phyloP scores from a whole-genome alignment of 2,888 invertebrate genomes.

The Ceramica pisi region DNA sequence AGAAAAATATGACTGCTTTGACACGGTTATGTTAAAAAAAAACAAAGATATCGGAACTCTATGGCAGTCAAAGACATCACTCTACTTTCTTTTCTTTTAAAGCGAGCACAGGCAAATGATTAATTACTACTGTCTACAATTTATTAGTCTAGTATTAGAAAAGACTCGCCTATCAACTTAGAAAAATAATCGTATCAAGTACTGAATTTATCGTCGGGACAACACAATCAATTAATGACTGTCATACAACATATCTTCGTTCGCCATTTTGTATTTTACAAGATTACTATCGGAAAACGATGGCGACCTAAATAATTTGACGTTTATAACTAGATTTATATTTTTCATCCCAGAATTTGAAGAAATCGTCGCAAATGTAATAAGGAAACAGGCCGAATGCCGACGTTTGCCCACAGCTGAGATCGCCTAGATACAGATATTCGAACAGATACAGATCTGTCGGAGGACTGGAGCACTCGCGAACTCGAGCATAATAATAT shows the following conservation, averaged over 20 bases:
- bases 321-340: conserved; percentile 43
- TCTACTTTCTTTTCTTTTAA: conserved; percentile 3
- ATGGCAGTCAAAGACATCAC: conserved; percentile 4
- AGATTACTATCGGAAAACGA: conserved; percentile 46
- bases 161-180: conserved; percentile 36
- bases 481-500: conserved; percentile 21
- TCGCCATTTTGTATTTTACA: conserved; percentile 44
- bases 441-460: conserved; percentile 19
- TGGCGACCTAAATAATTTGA: conserved; percentile 47
- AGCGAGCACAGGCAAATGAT: conserved; percentile 8
- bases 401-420: not conserved
- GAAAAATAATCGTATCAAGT: conserved; percentile 47
- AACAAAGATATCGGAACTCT: not conserved
- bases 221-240: conserved; percentile 42
- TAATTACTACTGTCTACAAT: conserved; percentile 13
- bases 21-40: not conserved
- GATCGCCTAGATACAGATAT: conserved; percentile 19
- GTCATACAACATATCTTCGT: conserved; percentile 25
- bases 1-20: not conserved
- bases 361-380: conserved; percentile 37
- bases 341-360: conserved; percentile 43
- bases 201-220: conserved; percentile 33
- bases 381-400: conserved; percentile 37
- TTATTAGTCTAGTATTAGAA: conserved; percentile 29
- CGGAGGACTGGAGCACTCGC: not conserved